Base-by-base conservation (phyloP, 1,140 invertebrate species). In the Tetragnatha versicolor region DNA sequence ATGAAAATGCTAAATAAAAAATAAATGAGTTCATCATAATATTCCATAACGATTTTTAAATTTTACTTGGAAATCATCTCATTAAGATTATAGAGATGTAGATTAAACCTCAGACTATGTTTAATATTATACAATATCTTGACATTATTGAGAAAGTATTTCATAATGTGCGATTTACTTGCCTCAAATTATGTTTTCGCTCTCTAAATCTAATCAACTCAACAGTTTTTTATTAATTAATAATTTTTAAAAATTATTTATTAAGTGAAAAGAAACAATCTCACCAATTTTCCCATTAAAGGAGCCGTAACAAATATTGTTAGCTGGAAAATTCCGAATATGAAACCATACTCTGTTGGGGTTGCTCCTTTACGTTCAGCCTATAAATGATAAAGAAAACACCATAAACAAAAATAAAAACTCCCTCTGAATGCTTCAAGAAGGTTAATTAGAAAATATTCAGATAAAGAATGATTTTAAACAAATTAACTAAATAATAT, bases 211-310 rank as follows among this genome's bases (percentile, higher is more conserved):
- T 20, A 51, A 20, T 20, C 25, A 6, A 42, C 39, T 17, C 39
- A 9, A 42, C 39, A 42, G 17, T 42, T 17, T 42, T 9, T 42
- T 9, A 17, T 6, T 42, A 9, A 42, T 42, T 42, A 9, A 14
- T 42, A 42, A 42, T 42, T 9, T 9, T 42, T 9, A 42, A 17
- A 42, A 9, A 42, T 42, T 6, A 42, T 42, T 42, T 9, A 9
- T 42, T 42, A 42, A 9, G n/a, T 14, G n/a, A 45, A 45, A 45
- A 14, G n/a, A 45, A 45, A n/a, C 12, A 31, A 53, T 82, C 84
- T 83, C 78, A 86, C 85, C 82, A 84, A 82, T 63, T 84, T 84
- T 33, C 86, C 86, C 76, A 83, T 85, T 25, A 85, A 29, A n/a
- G 85, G 85, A 25, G 85, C 82, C 5, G 83, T 72, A 0, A 86